Base-by-base conservation (phyloP, 2,113 vertebrate species). In the Onychostoma macrolepis region DNA sequence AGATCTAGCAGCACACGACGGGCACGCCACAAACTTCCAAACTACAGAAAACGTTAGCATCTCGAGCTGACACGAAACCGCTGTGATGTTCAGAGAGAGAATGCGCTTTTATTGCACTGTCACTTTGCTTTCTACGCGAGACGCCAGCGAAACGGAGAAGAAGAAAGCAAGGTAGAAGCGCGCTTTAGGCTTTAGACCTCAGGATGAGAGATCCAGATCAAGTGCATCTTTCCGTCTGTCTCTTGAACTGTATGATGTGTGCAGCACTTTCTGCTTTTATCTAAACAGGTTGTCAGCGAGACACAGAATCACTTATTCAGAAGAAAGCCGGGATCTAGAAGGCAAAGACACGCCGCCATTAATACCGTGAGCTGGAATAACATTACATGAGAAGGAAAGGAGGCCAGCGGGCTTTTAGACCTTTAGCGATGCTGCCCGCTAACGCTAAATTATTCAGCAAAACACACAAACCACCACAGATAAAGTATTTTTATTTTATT, bases 231-330 rank as follows among this genome's bases (percentile, higher is more conserved):
- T 61, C 78, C 13, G 21, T 79, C 58, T 82, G 61, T 83, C 63
- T 71, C 19, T 71, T 83, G 41, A 83, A 71, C 63, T 50, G 63
- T 45, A 5, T 71, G 81, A 83, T 45, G 65, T 71, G 81, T 53
- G 81, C 61, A 50, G 81, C 63, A 83, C 80, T 83, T 50, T 71
- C 28, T 30, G 81, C 81, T 83, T 83, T 83, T 83, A 83, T 83
- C 81, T 71, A 71, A 71, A 83, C 81, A 71, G 43, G 63, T 83
- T 33, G 58, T 63, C 58, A 63, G 58, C 8, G 24, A 38, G 81
- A 83, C 80, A 82, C 80, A 30, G 28, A 83, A 69, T 83, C 63
- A 71, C 19, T 67, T 71, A 50, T 83, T 83, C 81, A 83, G 63
- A 33, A 45, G 41, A 83, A 28, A 83, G 80, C n/a, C 61, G 2